These are phyloP conservation scores for Notodonta dromedarius DNA, from an alignment of 2,888 invertebrate genomes.

Conservation along the genomic window DNA sequence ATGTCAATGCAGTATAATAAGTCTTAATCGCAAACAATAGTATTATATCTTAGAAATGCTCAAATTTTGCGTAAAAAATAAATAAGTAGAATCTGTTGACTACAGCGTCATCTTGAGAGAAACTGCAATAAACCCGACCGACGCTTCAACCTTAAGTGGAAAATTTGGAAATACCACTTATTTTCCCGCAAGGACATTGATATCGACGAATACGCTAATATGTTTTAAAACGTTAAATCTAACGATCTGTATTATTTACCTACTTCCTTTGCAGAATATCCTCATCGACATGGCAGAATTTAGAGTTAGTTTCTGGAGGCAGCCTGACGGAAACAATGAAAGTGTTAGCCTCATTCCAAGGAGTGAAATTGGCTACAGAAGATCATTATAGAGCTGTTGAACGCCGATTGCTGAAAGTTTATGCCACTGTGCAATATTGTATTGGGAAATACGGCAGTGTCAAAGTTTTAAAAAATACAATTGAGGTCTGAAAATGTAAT, in stretches of 20 bases:
- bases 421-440: slow-evolving; percentile 91
- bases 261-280: slow-evolving; percentile 83
- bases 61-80: too few species aligned
- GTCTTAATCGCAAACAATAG: too few species aligned
- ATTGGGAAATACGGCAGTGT: slow-evolving; percentile 84
- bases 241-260: background rate
- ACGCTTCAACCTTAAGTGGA: too few species aligned
- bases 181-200: too few species aligned
- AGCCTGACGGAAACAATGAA: slow-evolving; percentile 84
- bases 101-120: too few species aligned
- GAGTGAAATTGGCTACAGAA: slow-evolving; percentile 86
- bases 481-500: background rate
- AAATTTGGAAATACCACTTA: too few species aligned
- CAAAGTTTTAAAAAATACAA: slow-evolving; percentile 63
- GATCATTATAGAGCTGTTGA: slow-evolving; percentile 91
- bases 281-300: slow-evolving; percentile 87
- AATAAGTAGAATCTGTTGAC: too few species aligned
- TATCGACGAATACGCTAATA: too few species aligned
- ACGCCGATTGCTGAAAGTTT: slow-evolving; percentile 88
- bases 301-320: slow-evolving; percentile 89
- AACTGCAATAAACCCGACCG: too few species aligned
- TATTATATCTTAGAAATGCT: too few species aligned
- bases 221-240: too few species aligned
- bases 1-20: too few species aligned
- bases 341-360: slow-evolving; percentile 81